Evolutionary conservation across 2,113 vertebrate genomes (phyloP), one percentile per base, ranked within the genome.

Genomic region (Aepyceros melampus): DNA sequence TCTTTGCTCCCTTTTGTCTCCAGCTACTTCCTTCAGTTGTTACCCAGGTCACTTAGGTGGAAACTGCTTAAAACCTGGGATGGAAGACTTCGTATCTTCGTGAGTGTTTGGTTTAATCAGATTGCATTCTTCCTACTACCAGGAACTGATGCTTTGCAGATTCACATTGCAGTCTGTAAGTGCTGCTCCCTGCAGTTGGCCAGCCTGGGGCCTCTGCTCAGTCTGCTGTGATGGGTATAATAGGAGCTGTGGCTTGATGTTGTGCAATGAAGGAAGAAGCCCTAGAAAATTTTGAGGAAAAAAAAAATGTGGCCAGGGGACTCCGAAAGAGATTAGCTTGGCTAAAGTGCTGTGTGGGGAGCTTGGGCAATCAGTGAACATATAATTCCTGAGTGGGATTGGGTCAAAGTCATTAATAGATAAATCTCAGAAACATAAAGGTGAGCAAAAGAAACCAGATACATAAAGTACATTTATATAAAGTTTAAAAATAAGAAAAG

Each of bases 31-130:
- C 53, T 91, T 97, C 58, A 45, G 0, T 90, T 96, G 67, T 85
- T 89, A 89, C 58, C n/a, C 67, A 94, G 43, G 56, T 87, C 79
- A 91, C 79, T 89, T 67, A 88, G 83, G 76, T 74, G 23, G 10
- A 62, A 96, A 36, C 49, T 67, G 31, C 56, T 86, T 83, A 93
- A 83, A 87, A n/a, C 40, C 82, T 90, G 40, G 47, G 55, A 78
- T 55, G 43, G 51, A 87, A 92, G 64, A 51, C 36, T 51, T 93
- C 82, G 15, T 78, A 87, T 83, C 51, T 91, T 64, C 36, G 0
- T 74, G 17, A 84, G 74, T 71, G 36, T 91, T 95, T 85, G 91
- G 2, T 96, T 97, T 86, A 86, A 60, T 96, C 60, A 92, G 31
- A 43, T 89, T 55, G 17, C 47, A 94, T 53, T 95, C 81, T 43